Evolutionary conservation across 1,140 invertebrate species (phyloP).

Genomic region (Thereuonema tuberculata): DNA sequence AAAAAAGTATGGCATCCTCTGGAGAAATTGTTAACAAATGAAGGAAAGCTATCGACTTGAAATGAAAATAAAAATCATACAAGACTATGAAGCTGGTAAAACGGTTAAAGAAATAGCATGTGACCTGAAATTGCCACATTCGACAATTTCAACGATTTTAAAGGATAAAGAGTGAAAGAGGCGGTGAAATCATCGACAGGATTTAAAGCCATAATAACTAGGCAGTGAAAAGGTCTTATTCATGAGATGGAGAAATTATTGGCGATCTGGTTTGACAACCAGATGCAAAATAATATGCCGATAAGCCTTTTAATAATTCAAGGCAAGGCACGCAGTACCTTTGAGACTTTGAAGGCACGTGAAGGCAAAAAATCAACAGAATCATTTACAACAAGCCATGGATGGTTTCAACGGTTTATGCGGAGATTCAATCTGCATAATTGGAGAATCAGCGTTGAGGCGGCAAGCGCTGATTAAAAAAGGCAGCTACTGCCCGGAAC

Average conservation of each 20-base stretch:
- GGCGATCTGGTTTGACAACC: not conserved
- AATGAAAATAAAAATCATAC: not conserved
- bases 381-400: not conserved
- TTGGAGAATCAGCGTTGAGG: not conserved
- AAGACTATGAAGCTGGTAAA: not conserved
- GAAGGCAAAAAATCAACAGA: not conserved
- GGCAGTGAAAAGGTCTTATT: not conserved
- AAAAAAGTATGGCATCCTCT: not conserved
- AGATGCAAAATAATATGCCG: not conserved
- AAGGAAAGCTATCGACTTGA: not conserved
- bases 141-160: no score
- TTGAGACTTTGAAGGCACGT: not conserved
- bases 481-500: constrained; percentile 13
- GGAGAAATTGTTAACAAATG: not conserved
- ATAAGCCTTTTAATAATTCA: not conserved
- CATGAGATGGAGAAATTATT: not conserved
- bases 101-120: not conserved
- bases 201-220: not conserved
- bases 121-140: not conserved
- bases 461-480: not conserved
- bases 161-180: not conserved
- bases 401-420: not conserved
- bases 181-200: not conserved
- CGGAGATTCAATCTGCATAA: not conserved
- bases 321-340: not conserved